Conservation (phyloP, 2,888 invertebrate genomes). For the Encarsia formosa region DNA sequence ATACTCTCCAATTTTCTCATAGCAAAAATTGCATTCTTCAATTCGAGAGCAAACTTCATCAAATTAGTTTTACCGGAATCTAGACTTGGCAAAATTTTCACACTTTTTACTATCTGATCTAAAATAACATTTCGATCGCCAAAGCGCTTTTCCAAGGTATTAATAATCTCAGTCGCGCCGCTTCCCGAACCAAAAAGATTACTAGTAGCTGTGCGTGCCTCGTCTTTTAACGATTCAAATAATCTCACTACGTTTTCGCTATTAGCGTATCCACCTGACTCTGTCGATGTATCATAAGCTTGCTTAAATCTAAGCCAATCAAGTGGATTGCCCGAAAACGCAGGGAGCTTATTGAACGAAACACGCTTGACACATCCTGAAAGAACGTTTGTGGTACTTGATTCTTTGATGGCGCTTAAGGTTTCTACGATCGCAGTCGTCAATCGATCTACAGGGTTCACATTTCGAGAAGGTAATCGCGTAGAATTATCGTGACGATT, state of each 20-base stretch:
- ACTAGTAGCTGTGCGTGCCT: not conserved
- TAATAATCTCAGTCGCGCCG: not conserved
- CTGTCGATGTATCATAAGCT: not conserved
- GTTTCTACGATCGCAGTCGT: no score
- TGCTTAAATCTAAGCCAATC: slow-evolving; percentile 2
- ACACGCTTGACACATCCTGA: no score
- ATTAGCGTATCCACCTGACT: not conserved
- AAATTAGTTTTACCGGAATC: not conserved
- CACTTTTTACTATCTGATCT: not conserved
- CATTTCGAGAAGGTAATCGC: no score
- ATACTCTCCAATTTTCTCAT: not conserved
- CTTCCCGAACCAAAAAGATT: not conserved
- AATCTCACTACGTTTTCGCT: not conserved
- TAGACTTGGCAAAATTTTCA: not conserved
- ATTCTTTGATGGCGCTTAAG: no score
- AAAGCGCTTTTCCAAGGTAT: not conserved
- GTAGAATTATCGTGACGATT: no score
- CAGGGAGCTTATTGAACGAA: no score
- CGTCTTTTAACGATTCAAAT: not conserved
- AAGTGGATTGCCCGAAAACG: slow-evolving; percentile 15
- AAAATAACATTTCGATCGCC: not conserved
- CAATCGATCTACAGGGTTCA: no score
- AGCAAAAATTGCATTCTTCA: not conserved
- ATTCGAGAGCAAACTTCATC: not conserved
- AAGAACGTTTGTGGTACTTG: no score